phyloP scores from a whole-genome alignment of 2,797 vertebrate genomes.

The Pseudochirops corinnae region DNA sequence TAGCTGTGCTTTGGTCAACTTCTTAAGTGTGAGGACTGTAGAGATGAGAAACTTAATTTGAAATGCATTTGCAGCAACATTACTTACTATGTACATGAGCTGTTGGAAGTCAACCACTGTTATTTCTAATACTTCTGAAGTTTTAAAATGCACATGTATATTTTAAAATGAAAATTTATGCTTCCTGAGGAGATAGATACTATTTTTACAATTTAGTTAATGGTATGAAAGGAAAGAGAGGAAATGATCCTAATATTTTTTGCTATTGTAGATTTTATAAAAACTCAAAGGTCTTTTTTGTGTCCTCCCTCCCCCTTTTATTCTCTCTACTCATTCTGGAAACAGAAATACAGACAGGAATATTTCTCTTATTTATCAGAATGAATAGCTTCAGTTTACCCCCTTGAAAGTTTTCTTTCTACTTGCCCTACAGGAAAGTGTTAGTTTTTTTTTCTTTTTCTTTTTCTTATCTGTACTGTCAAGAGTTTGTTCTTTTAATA shows the following conservation, averaged over 20 bases:
- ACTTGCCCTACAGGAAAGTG: conserved; percentile 18
- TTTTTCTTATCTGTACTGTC: background rate
- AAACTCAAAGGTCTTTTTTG: background rate
- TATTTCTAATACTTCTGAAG: background rate
- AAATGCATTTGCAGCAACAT: background rate
- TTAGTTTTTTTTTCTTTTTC: background rate
- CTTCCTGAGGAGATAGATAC: background rate
- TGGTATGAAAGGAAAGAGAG: background rate
- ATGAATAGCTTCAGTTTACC: background rate
- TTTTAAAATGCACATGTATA: conserved; percentile 12
- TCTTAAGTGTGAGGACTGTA: background rate
- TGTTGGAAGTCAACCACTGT: background rate
- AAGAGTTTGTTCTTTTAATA: background rate
- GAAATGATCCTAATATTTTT: background rate
- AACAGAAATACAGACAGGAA: background rate
- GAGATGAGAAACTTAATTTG: background rate
- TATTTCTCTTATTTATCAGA: background rate
- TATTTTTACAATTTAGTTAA: background rate
- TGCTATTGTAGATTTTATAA: conserved; percentile 5
- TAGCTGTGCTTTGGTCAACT: background rate
- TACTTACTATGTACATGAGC: background rate
- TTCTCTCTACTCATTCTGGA: background rate
- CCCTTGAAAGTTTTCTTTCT: background rate
- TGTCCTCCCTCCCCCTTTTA: background rate
- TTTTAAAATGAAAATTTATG: conserved; percentile 23